Evolutionary conservation across 1,140 invertebrate genomes (phyloP).

Genomic region (Pseudomyrmex cubaensis): DNA sequence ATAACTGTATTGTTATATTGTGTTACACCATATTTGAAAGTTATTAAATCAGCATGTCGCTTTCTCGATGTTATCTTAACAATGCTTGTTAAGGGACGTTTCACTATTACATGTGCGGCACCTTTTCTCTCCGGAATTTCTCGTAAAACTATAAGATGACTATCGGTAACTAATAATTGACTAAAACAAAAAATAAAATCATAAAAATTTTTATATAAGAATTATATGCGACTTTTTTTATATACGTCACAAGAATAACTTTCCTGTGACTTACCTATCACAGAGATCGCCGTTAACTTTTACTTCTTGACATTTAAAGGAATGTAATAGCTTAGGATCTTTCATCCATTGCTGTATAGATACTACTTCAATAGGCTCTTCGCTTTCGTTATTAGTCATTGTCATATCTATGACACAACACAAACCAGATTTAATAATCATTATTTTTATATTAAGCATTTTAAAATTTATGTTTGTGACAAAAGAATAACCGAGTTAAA

Average conservation of each 20-base stretch:
- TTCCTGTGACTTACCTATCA: constrained; percentile 86
- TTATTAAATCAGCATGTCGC: constrained; percentile 96
- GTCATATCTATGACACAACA: constrained; percentile 77
- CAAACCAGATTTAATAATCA: too few species aligned
- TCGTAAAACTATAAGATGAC: constrained; percentile 94
- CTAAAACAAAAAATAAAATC: constrained; percentile 83
- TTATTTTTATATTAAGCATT: constrained; percentile 6
- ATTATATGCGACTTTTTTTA: background rate
- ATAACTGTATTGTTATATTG: constrained; percentile 91
- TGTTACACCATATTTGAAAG: constrained; percentile 95
- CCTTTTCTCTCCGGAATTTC: constrained; percentile 91
- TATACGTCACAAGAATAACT: too few species aligned
- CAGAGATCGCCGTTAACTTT: constrained; percentile 94
- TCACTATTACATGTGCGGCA: constrained; percentile 93
- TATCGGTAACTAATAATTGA: constrained; percentile 94
- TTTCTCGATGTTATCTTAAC: constrained; percentile 98
- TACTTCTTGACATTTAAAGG: constrained; percentile 96
- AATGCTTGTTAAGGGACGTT: constrained; percentile 94
- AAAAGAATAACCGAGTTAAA: background rate
- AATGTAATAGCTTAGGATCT: constrained; percentile 92
- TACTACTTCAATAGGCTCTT: constrained; percentile 89
- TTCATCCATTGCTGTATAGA: constrained; percentile 92
- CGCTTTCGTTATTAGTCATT: constrained; percentile 84
- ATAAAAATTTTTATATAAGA: background rate
- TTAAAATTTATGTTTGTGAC: background rate